Conservation (phyloP, 2,797 vertebrate species). For the Buphagus erythrorhynchus region DNA sequence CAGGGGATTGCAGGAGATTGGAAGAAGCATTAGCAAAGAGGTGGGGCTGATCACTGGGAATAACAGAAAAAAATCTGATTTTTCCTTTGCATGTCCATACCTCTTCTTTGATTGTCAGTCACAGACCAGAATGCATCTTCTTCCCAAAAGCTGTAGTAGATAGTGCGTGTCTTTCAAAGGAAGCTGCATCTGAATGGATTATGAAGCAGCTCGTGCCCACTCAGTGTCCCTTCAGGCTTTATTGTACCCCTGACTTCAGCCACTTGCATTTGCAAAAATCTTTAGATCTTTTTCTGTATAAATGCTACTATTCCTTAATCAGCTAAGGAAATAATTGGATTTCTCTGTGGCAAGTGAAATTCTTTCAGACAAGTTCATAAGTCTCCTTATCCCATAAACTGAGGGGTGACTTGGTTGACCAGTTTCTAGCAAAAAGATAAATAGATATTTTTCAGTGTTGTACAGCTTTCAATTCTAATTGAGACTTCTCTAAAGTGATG, state of each 20-base stretch:
- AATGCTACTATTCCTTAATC: neutral
- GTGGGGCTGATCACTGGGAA: neutral
- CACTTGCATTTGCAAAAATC: neutral
- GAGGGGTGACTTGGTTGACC: neutral
- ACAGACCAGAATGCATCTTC: neutral
- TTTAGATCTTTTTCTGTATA: neutral
- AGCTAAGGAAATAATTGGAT: neutral
- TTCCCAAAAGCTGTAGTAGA: neutral
- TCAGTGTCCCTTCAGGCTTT: neutral
- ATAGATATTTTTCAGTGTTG: neutral
- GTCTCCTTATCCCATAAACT: neutral
- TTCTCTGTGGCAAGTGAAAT: neutral
- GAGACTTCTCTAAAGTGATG: neutral
- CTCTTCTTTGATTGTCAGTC: neutral
- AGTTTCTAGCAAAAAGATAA: neutral
- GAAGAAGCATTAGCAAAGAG: neutral
- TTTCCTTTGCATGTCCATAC: neutral
- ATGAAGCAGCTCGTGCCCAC: rapidly evolving
- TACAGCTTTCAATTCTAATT: neutral
- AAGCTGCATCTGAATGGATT: neutral
- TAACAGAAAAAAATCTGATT: neutral
- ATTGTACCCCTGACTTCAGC: neutral
- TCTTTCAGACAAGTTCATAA: neutral
- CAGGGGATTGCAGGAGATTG: neutral
- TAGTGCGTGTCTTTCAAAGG: neutral